These are phyloP conservation scores for Phengaris arion DNA, from an alignment of 2,888 invertebrate genomes.

Conservation along the genomic window DNA sequence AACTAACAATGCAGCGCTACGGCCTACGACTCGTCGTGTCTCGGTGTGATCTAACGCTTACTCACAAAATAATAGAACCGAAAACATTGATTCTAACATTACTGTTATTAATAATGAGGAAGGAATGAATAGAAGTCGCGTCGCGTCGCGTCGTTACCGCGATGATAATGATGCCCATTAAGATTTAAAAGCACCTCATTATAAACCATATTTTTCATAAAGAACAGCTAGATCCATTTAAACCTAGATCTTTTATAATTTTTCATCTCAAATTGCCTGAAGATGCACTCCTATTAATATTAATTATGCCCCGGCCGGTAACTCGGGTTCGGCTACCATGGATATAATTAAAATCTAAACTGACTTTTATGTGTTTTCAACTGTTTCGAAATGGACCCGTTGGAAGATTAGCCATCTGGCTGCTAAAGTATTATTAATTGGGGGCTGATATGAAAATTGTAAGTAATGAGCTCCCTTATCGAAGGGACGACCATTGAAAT, in stretches of 20 bases:
- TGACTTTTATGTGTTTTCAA: constrained; percentile 13
- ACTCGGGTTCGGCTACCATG: neutral
- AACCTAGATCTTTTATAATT: constrained; percentile 27
- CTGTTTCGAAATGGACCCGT: neutral
- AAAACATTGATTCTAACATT: constrained; percentile 6
- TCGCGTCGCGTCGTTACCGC: neutral
- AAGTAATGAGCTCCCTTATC: neutral
- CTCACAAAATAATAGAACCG: neutral
- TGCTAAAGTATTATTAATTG: neutral
- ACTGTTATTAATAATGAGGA: neutral
- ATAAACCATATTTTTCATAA: constrained; percentile 20
- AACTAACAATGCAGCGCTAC: no score
- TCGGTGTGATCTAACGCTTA: no score
- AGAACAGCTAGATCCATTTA: constrained; percentile 20
- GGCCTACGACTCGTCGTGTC: no score
- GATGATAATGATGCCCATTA: constrained; percentile 17
- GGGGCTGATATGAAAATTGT: neutral
- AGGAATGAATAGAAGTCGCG: neutral
- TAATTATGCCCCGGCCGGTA: constrained; percentile 7
- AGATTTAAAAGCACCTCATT: constrained; percentile 20
- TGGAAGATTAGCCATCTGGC: neutral
- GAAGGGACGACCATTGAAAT: neutral
- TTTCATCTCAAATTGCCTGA: constrained; percentile 25
- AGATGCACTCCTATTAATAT: constrained; percentile 27
- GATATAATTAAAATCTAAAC: constrained; percentile 14